Conservation (phyloP, 2,888 invertebrate species). For the Dasypogon diadema region DNA sequence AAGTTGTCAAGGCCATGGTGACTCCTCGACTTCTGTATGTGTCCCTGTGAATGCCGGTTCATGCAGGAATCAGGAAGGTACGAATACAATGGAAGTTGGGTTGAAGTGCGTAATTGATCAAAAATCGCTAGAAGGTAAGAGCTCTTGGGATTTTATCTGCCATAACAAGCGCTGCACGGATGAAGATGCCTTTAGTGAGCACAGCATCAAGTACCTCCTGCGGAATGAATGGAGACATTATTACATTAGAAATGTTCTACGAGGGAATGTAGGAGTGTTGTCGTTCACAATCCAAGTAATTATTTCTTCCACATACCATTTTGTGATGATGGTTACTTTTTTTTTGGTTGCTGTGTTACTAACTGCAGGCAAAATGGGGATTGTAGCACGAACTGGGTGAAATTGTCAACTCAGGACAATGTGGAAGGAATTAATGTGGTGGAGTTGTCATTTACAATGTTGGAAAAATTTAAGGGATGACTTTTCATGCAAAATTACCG, state of each 20-base stretch:
- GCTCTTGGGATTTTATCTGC: conserved; percentile 36
- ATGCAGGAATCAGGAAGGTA: neutral
- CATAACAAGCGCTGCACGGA: conserved; percentile 4
- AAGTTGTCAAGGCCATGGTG: neutral
- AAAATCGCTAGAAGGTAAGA: conserved; percentile 20
- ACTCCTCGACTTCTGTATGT: neutral
- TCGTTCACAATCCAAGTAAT: conserved; percentile 8
- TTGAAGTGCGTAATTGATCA: conserved; percentile 46
- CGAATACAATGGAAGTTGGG: conserved; percentile 9
- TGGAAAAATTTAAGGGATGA: too few relatives aligned
- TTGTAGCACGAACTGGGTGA: too few relatives aligned
- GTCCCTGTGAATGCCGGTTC: conserved; percentile 5
- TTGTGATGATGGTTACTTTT: too few relatives aligned
- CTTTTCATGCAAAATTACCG: too few relatives aligned
- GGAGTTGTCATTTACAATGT: too few relatives aligned
- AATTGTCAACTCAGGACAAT: too few relatives aligned
- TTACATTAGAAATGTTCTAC: conserved; percentile 1
- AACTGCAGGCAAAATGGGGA: too few relatives aligned
- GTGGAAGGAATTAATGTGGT: too few relatives aligned
- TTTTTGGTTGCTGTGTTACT: too few relatives aligned
- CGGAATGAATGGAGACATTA: conserved; percentile 7
- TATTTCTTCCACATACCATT: too few relatives aligned
- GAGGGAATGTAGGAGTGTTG: neutral
- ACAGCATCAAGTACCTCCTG: conserved; percentile 6
- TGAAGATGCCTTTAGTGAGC: neutral